Base-by-base conservation (phyloP, 2,888 invertebrate genomes). In the Caenorhabditis sulstoni region DNA sequence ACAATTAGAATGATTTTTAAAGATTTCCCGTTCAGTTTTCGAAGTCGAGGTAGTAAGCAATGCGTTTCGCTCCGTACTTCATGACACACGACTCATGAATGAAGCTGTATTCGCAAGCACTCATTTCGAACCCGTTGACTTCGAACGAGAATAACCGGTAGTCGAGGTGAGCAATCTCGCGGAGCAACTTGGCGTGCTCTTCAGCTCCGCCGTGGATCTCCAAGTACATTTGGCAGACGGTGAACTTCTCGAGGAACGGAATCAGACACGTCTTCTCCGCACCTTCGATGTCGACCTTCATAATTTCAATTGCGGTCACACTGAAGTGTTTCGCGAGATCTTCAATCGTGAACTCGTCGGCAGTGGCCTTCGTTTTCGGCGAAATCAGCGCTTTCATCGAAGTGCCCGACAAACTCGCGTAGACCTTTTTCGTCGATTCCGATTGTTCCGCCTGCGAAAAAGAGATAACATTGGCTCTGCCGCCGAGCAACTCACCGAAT, bases 31-130 rank as follows among this genome's bases (percentile, higher is more conserved):
- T 58, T 44, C 44, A 62, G 55, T 44, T 57, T 22, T 29, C 18
- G 20, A 62, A 68, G 44, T 70, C 77, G 23, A 79, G 29, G 47
- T 64, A 79, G 39, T 79, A 64, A 1, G 73, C 79, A n/a, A 79
- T 52, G 3, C 50, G 50, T 14, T 53, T 11, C 7, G 35, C 75
- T 4, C 61, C 79, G 22, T 83, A 83, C 20, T 73, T 70, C 0
- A 77, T 67, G 20, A 81, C 18, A 44, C 83, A 83, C 4, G 47
- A 23, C 22, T 70, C 68, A 59, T 80, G 74, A 35, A 83, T 79
- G 45, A 81, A 83, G 61, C 79, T 80, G 66, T 81, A 83, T 52
- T 83, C 83, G 53, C 81, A 81, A 0, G 83, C 83, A 5, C 8
- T 44, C 49, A 83, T 55, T 14, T 52, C 67, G 41, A 22, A 52